Base-by-base conservation (phyloP, 2,888 invertebrate species). In the Venusia cambrica region DNA sequence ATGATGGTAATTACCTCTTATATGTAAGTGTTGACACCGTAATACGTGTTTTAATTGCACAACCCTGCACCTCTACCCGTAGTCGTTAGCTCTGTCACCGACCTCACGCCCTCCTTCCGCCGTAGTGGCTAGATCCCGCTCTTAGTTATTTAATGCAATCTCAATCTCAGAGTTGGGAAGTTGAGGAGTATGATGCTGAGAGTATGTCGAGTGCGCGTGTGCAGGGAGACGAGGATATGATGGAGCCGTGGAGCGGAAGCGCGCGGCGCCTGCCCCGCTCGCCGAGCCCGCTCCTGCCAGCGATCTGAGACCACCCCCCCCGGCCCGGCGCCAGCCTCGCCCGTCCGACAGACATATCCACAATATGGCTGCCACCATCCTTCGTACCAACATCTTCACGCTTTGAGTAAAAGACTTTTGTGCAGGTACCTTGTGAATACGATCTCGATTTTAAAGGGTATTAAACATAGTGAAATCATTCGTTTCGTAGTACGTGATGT, bases 151-250 rank as follows among this genome's bases (percentile, higher is more conserved):
- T 73, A 78, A 81, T 73, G 69, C 78, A 73, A 74, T 81, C 81
- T 84, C 84, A 80, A 73, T 80, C 83, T 83, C 85, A 85, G 84
- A 84, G 76, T 80, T 84, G 81, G 83, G 84, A 84, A 77, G 80
- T 83, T 83, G 83, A 79, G 73, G 80, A 78, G 76, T 84, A 75
- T 81, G 84, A 84, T 60, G 84, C 80, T 78, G 85, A 85, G 83
- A 84, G 84, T 85, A 87, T 85, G 84, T 87, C 85, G 84, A 84
- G 85, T 87, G 74, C 81, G 62, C 84, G 78, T 85, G 85, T 85
- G 74, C 84, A 89, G 89, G 89, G 89, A 89, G 87, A 89, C 89
- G 88, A 89, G 88, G 85, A 89, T 89, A 84, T 89, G 89, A 89
- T 89, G 88, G 87, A 87, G 77, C 69, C 80, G 70, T 88, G 88